Conservation (phyloP, 2,113 vertebrate species). For the Aix galericulata region DNA sequence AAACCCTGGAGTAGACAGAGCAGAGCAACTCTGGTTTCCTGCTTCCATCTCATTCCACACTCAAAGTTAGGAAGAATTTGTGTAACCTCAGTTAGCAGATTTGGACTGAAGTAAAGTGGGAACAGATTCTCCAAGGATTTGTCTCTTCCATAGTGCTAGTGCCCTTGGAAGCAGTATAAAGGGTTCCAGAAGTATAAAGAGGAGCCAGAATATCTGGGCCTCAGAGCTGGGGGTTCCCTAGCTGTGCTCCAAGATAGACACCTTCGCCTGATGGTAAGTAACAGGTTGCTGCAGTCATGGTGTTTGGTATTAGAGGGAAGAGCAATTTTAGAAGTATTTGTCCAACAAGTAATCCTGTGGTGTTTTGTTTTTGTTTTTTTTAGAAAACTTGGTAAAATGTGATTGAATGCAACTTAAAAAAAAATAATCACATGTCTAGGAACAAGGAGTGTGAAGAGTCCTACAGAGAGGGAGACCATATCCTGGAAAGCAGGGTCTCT, state of each 20-base stretch:
- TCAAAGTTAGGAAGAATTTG: not conserved
- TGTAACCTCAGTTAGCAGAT: not conserved
- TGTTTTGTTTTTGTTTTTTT: no score
- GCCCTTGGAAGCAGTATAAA: not conserved
- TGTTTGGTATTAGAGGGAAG: not conserved
- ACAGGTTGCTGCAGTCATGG: not conserved
- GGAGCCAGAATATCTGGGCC: not conserved
- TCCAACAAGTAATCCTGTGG: not conserved
- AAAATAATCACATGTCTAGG: not conserved
- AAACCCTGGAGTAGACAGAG: not conserved
- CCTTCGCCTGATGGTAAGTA: not conserved
- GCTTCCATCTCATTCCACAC: not conserved
- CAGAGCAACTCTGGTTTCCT: not conserved
- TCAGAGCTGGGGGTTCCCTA: not conserved
- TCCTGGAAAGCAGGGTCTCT: not conserved
- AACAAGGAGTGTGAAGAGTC: not conserved
- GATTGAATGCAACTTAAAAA: not conserved
- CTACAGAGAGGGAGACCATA: no score
- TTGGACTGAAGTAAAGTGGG: not conserved
- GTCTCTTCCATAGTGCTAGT: not conserved
- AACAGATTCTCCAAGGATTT: not conserved
- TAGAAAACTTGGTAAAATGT: not conserved
- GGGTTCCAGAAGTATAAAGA: not conserved
- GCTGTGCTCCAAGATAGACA: not conserved
- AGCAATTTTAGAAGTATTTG: not conserved